Conservation (phyloP, 2,797 vertebrate genomes). For the Pangasius larnaudii region DNA sequence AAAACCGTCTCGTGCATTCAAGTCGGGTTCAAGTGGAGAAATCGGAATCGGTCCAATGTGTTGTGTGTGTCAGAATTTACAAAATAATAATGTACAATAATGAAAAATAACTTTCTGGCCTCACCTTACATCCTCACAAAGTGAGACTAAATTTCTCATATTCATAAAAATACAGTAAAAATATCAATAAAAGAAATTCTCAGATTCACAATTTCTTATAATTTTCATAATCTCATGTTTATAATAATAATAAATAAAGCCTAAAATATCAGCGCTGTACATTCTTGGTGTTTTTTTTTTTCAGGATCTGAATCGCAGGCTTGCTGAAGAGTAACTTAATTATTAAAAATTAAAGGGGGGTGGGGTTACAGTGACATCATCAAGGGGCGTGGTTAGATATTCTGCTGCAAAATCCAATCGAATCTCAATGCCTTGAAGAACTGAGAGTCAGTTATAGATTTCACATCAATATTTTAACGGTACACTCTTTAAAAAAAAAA, state of each 20-base stretch:
- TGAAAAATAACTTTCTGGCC: neutral
- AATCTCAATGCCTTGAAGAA: neutral
- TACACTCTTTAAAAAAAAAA: too few relatives aligned
- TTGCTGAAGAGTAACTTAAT: too few relatives aligned
- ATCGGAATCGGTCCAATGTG: neutral
- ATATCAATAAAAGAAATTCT: neutral
- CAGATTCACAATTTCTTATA: too few relatives aligned
- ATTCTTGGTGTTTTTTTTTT: too few relatives aligned
- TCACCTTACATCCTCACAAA: neutral
- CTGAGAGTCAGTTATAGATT: too few relatives aligned
- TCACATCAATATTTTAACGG: too few relatives aligned
- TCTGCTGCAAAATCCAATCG: neutral
- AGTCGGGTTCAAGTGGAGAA: neutral
- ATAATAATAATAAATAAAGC: neutral
- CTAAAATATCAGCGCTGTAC: too few relatives aligned
- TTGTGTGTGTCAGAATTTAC: neutral
- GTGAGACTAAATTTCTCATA: neutral
- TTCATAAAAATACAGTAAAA: neutral
- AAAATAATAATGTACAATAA: neutral
- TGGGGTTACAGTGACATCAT: neutral
- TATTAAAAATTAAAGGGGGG: neutral
- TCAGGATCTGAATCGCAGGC: too few relatives aligned
- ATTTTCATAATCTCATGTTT: neutral
- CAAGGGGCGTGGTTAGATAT: neutral
- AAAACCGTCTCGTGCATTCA: neutral